Conservation (phyloP, 1,140 invertebrate genomes). For the Parasteatoda tepidariorum region DNA sequence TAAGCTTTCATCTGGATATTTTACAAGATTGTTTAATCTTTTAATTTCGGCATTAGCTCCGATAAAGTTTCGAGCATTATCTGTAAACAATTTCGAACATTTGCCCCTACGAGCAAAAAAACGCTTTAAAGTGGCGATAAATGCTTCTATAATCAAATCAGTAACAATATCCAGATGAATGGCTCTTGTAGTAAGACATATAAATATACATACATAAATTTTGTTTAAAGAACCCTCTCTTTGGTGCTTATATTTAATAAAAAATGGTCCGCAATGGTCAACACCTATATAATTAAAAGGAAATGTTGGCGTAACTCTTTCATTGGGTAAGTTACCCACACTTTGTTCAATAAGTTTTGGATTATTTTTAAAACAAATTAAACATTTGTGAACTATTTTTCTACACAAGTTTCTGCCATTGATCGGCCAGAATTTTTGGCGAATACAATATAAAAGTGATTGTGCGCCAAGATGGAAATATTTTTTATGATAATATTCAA, state of each 20-base stretch:
- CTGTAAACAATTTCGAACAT: not conserved
- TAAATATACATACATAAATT: slow-evolving; percentile 29
- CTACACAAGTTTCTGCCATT: not conserved
- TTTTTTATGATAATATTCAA: not conserved
- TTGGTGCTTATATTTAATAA: not conserved
- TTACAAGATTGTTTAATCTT: not conserved
- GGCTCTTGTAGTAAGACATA: not conserved
- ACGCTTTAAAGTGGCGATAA: slow-evolving; percentile 28
- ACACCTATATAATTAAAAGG: slow-evolving; percentile 27
- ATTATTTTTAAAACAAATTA: slow-evolving; percentile 31
- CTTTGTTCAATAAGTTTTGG: not conserved
- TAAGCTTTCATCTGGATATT: not conserved
- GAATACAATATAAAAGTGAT: not conserved
- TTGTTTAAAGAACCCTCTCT: not conserved
- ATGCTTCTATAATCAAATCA: not conserved
- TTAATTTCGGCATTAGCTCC: slow-evolving; percentile 5
- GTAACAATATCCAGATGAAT: slow-evolving; percentile 19
- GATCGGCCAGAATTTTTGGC: slow-evolving; percentile 11
- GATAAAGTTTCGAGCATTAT: not conserved
- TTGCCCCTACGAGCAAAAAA: slow-evolving; percentile 1
- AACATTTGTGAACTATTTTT: slow-evolving; percentile 27
- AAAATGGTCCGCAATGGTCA: slow-evolving; percentile 44
- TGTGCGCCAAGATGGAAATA: not conserved
- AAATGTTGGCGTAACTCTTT: not conserved
- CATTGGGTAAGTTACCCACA: not conserved